phyloP scores from a whole-genome alignment of 30 jellyfish, hydroid and myxozoan genomes.

The Chironex yamaguchii region DNA sequence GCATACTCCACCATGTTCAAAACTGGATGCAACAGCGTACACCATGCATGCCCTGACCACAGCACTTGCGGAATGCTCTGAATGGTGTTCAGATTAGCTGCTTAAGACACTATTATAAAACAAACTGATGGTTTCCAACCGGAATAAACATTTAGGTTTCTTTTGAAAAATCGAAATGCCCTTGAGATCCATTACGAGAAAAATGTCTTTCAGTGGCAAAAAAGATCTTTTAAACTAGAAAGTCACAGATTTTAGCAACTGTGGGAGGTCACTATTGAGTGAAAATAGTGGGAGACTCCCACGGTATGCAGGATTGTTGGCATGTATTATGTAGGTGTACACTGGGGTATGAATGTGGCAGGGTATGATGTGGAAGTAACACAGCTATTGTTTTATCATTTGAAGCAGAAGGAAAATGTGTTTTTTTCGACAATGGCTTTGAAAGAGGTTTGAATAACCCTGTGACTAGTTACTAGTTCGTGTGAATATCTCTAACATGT shows the following conservation, averaged over 20 bases:
- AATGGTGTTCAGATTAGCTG: too few relatives aligned
- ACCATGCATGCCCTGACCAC: neutral
- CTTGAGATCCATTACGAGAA: too few relatives aligned
- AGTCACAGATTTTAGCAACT: neutral
- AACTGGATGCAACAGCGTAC: neutral
- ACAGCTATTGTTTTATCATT: too few relatives aligned
- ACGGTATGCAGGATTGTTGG: slow-evolving; percentile 5
- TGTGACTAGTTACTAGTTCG: too few relatives aligned
- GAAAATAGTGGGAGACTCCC: neutral
- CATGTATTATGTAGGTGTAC: too few relatives aligned
- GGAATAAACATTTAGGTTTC: neutral
- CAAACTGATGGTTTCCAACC: neutral
- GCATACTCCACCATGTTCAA: slow-evolving; percentile 1
- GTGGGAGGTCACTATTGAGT: slow-evolving; percentile 5
- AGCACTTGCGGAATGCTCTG: slow-evolving; percentile 2
- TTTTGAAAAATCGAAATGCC: neutral
- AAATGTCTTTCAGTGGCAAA: too few relatives aligned
- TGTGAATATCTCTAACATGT: too few relatives aligned
- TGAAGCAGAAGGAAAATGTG: too few relatives aligned
- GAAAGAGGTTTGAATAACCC: too few relatives aligned
- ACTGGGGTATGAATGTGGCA: too few relatives aligned
- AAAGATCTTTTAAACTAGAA: neutral
- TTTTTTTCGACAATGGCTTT: too few relatives aligned
- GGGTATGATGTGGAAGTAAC: too few relatives aligned
- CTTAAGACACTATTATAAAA: neutral